Conservation (phyloP, 2,888 invertebrate genomes). For the Perithous albicinctus region DNA sequence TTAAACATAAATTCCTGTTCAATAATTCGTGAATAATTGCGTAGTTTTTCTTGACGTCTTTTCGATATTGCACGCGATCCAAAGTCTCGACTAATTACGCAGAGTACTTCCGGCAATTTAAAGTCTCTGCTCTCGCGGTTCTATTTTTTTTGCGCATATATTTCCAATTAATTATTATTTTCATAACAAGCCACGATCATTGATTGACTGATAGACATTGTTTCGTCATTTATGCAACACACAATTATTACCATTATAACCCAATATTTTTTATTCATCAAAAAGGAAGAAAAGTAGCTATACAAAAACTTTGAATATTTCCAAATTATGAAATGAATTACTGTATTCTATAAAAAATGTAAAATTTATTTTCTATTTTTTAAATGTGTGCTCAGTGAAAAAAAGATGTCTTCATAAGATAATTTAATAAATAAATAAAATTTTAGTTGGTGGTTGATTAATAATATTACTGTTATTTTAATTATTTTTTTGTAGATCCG, state of each 20-base stretch:
- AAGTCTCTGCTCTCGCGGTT: not conserved
- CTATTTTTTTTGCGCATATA: not conserved
- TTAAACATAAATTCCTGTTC: not conserved
- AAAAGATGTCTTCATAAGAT: no score
- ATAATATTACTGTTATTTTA: no score
- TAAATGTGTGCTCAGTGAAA: no score
- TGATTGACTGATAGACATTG: not conserved
- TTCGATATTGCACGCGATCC: not conserved
- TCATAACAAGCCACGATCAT: not conserved
- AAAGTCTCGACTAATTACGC: not conserved
- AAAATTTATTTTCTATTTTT: no score
- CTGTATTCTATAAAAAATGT: no score
- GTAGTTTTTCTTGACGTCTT: not conserved
- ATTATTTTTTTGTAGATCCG: no score
- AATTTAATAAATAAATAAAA: no score
- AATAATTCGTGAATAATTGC: not conserved
- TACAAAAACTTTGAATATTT: no score
- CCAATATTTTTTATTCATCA: not conserved
- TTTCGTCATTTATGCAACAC: not conserved
- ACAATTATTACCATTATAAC: not conserved
- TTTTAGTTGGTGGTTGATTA: no score
- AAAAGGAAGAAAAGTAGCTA: no score
- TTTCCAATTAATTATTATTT: not conserved
- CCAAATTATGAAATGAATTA: no score
- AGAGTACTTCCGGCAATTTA: slow-evolving; percentile 1